Evolutionary conservation across 1,140 invertebrate genomes (phyloP).

Genomic region (Anthonomus grandis): DNA sequence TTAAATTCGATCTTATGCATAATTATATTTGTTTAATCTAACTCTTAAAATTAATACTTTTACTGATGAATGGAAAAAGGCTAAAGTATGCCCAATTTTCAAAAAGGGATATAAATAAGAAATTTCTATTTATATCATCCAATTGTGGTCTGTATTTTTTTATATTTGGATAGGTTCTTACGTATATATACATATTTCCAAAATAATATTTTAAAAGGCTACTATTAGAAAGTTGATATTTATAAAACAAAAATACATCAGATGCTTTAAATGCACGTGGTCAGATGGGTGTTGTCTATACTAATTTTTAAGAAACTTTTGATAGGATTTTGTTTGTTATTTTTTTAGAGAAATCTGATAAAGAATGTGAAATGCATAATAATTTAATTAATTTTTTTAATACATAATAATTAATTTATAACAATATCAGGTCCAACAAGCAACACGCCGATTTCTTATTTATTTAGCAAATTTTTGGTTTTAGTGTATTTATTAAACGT

Average conservation of each 20-base stretch:
- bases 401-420: too few relatives aligned
- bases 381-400: too few relatives aligned
- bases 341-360: too few relatives aligned
- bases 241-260: not conserved
- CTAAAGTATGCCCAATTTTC: too few relatives aligned
- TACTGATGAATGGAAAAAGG: not conserved
- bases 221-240: not conserved
- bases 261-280: not conserved
- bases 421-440: too few relatives aligned
- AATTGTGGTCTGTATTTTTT: not conserved
- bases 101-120: not conserved
- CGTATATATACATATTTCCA: not conserved
- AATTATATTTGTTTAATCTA: not conserved
- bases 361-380: too few relatives aligned
- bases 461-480: too few relatives aligned
- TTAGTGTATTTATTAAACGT: too few relatives aligned
- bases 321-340: not conserved
- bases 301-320: not conserved
- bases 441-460: too few relatives aligned
- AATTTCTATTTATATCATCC: not conserved
- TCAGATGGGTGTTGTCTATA: not conserved
- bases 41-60: not conserved
- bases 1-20: too few relatives aligned
- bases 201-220: not conserved
- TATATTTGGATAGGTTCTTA: too few relatives aligned